Evolutionary conservation across 2,113 vertebrate species (phyloP).

Genomic region (Nerophis ophidion): DNA sequence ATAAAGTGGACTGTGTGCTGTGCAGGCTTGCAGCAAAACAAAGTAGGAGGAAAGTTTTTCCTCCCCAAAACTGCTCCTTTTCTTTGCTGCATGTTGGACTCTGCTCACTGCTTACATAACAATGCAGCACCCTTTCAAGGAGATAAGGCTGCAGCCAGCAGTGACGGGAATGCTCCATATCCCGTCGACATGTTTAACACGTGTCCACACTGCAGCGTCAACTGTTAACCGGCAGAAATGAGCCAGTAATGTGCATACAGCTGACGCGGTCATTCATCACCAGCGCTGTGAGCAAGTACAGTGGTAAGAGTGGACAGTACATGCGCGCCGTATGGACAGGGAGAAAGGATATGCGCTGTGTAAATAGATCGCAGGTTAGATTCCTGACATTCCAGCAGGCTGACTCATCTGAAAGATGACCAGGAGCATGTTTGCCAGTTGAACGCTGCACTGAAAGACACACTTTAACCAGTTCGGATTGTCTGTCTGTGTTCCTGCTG

Average conservation of each 20-base stretch:
- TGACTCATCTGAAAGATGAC: constrained; percentile 60
- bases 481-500: constrained; percentile 32
- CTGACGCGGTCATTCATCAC: constrained; percentile 38
- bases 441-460: constrained; percentile 22
- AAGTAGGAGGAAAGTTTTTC: constrained; percentile 15
- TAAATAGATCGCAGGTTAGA: constrained; percentile 70
- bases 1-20: constrained; percentile 22
- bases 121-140: constrained; percentile 27
- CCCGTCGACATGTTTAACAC: constrained; percentile 22
- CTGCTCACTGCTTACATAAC: constrained; percentile 45
- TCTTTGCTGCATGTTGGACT: constrained; percentile 22
- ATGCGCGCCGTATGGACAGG: constrained; percentile 24
- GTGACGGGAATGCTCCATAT: not conserved
- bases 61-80: constrained; percentile 21
- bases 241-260: constrained; percentile 33
- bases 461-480: not conserved
- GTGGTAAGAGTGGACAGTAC: constrained; percentile 33
- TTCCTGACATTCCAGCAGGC: constrained; percentile 61
- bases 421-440: constrained; percentile 44
- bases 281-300: constrained; percentile 14
- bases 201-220: constrained; percentile 31
- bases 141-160: not conserved
- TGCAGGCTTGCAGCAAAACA: constrained; percentile 29
- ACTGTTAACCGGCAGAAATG: constrained; percentile 44
- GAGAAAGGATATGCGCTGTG: constrained; percentile 57